These are phyloP conservation scores for Zosterops pallidus DNA, from an alignment of 2,113 vertebrate genomes.

Conservation along the genomic window DNA sequence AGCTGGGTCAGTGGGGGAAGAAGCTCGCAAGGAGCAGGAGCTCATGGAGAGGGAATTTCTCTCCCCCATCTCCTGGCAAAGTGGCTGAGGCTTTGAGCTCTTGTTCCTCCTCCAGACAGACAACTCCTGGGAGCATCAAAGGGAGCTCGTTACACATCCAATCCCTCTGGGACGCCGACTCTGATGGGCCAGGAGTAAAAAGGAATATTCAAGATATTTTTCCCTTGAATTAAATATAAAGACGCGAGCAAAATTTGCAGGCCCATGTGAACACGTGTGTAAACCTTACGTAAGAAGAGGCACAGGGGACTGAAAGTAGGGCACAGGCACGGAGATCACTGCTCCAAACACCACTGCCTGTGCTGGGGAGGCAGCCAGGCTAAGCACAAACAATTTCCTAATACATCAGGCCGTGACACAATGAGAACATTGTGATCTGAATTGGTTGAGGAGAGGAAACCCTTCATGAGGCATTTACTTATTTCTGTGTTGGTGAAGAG, in stretches of 20 bases:
- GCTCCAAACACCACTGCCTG: neutral
- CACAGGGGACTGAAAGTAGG: neutral
- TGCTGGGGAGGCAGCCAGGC: neutral
- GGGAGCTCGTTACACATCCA: neutral
- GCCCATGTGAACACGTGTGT: neutral
- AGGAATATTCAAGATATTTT: constrained; percentile 43
- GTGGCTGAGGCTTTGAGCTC: neutral
- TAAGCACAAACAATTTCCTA: neutral
- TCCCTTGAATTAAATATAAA: constrained; percentile 42
- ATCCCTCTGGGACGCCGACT: neutral
- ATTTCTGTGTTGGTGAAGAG: neutral
- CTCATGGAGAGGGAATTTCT: neutral
- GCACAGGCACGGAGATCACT: neutral
- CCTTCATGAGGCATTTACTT: neutral
- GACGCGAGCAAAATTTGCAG: neutral
- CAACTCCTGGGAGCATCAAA: constrained; percentile 36
- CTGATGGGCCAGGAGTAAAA: constrained; percentile 34
- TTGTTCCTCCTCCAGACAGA: constrained; percentile 11
- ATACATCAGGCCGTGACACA: neutral
- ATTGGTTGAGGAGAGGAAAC: neutral
- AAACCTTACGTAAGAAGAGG: neutral
- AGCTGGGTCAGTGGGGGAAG: neutral
- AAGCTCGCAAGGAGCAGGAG: neutral
- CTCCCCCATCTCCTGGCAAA: neutral
- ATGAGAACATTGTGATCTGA: neutral